Percentiles rank a stretch among this genome's conserved stretches.
Conservation (phyloP, 2,797 vertebrate genomes). For the Rachycentron canadum region DNA sequence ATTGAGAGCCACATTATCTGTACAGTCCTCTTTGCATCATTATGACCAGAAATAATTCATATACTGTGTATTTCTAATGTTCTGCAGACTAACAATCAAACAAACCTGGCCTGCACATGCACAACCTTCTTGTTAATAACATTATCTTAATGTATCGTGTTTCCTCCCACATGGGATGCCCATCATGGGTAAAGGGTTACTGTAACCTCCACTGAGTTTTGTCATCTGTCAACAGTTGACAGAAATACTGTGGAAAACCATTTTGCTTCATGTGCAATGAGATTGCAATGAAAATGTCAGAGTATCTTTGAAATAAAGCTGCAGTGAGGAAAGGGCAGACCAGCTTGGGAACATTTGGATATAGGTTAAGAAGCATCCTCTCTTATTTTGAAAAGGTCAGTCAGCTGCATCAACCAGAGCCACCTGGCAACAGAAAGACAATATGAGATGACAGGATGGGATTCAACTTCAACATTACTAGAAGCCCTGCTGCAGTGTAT, state of each 20-base stretch:
- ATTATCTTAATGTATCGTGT: not conserved
- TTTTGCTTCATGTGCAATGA: constrained; percentile 18
- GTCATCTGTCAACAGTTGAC: constrained; percentile 22
- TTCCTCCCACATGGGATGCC: not conserved
- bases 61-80: not conserved
- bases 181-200: not conserved
- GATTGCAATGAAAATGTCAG: constrained; percentile 57
- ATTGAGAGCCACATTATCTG: constrained; percentile 37
- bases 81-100: not conserved
- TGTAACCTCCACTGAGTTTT: not conserved
- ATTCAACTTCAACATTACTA: constrained; percentile 13
- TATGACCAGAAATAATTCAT: constrained; percentile 17
- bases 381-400: constrained; percentile 63
- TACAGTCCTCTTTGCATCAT: constrained; percentile 10
- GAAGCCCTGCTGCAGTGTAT: not conserved
- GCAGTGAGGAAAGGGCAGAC: constrained; percentile 42
- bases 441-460: not conserved
- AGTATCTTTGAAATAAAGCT: constrained; percentile 50
- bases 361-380: constrained; percentile 43
- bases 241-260: not conserved
- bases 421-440: constrained; percentile 43
- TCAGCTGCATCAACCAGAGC: constrained; percentile 17
- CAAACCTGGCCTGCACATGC: not conserved
- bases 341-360: constrained; percentile 44
- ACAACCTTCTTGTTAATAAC: not conserved